Percentiles rank a stretch among this genome's conserved stretches.
phyloP scores from a whole-genome alignment of 2,113 vertebrate species.

The Alethe diademata region DNA sequence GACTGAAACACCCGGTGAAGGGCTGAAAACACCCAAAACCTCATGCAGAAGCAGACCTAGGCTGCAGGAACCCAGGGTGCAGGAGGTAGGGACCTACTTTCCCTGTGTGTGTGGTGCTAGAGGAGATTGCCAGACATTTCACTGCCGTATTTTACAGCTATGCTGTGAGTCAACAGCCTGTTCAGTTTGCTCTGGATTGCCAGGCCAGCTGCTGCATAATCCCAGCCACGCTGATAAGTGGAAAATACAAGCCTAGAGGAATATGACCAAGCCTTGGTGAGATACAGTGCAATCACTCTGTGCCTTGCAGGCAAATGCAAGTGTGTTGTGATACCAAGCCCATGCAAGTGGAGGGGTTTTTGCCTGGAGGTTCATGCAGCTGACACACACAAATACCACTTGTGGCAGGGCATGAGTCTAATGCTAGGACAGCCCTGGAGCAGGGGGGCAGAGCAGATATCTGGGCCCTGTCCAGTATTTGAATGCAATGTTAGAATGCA shows the following conservation, averaged over 20 bases:
- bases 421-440: not conserved
- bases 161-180: not conserved
- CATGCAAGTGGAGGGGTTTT: not conserved
- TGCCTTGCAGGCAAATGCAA: not conserved
- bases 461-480: not conserved
- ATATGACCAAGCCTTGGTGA: not conserved
- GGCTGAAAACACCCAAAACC: not conserved
- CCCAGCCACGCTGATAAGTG: not conserved
- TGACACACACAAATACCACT: not conserved
- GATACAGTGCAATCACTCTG: not conserved
- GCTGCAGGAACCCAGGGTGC: fast-evolving
- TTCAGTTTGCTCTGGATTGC: not conserved
- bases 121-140: not conserved
- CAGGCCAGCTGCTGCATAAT: not conserved
- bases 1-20: not conserved
- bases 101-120: not conserved
- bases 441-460: not conserved
- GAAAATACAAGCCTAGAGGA: not conserved
- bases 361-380: not conserved
- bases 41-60: not conserved
- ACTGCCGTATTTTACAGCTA: not conserved
- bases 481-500: not conserved
- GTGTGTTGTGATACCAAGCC: not conserved
- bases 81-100: not conserved
- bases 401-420: not conserved